These are phyloP conservation scores for Oreochromis niloticus DNA, from an alignment of 2,113 vertebrate genomes.

Conservation along the genomic window DNA sequence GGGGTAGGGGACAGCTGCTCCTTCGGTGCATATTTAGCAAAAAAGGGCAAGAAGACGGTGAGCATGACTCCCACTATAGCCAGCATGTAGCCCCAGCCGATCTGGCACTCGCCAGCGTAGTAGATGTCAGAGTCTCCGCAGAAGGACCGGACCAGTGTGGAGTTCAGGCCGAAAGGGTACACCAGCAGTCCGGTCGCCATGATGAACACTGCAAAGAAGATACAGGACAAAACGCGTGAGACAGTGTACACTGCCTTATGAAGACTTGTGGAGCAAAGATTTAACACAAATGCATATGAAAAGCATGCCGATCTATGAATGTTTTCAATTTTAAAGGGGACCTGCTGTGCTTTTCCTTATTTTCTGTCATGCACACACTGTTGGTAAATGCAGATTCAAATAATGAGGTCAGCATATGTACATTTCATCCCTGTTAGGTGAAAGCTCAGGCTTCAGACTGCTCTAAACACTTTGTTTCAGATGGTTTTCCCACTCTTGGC, in stretches of 20 bases:
- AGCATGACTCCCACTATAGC: slow-evolving; percentile 92
- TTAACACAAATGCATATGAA: neutral
- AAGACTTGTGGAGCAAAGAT: neutral
- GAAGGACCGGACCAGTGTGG: slow-evolving; percentile 82
- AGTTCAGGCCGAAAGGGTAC: slow-evolving; percentile 89
- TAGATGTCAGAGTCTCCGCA: slow-evolving; percentile 87
- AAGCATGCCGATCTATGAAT: neutral
- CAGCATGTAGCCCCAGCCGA: slow-evolving; percentile 93
- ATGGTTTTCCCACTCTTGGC: neutral
- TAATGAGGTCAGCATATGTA: neutral
- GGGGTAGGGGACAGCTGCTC: slow-evolving; percentile 89
- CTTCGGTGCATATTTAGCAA: slow-evolving; percentile 93
- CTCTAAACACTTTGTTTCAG: neutral
- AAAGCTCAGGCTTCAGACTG: neutral
- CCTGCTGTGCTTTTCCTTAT: neutral
- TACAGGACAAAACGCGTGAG: neutral
- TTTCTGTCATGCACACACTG: neutral
- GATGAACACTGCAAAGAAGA: slow-evolving; percentile 81
- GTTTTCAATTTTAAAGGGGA: neutral
- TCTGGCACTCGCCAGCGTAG: slow-evolving; percentile 88
- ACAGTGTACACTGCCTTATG: neutral
- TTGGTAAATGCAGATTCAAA: neutral
- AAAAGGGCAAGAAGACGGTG: slow-evolving; percentile 91
- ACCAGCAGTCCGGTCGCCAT: slow-evolving; percentile 90
- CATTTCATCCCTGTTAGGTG: neutral